phyloP scores from a whole-genome alignment of 2,797 vertebrate genomes.

The Acanthornis magna region DNA sequence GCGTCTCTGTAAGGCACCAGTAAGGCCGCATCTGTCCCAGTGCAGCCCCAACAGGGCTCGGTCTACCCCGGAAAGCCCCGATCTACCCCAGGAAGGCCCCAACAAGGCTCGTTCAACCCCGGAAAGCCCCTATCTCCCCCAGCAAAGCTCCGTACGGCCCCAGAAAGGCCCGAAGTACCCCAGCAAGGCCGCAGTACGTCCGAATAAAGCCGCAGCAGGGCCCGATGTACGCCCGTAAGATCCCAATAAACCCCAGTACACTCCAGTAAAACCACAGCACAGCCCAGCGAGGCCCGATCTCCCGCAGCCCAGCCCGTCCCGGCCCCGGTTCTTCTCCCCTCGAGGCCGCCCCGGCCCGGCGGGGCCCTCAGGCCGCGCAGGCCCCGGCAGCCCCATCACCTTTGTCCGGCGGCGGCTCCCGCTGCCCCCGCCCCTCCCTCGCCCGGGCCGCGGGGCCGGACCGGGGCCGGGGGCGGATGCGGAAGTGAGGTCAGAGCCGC shows the following conservation, averaged over 20 bases:
- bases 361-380: not conserved
- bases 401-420: not conserved
- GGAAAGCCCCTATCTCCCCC: not conserved
- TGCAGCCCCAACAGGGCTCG: not conserved
- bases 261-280: not conserved
- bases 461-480: not conserved
- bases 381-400: not conserved
- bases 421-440: not conserved
- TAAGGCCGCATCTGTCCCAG: not conserved
- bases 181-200: not conserved
- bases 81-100: not conserved
- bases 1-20: not conserved
- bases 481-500: constrained; percentile 39
- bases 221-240: not conserved
- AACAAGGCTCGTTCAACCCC: too few species aligned
- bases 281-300: not conserved
- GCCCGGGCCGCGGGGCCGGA: not conserved
- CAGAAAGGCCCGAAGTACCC: not conserved
- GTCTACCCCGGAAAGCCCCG: not conserved
- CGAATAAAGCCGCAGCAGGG: not conserved
- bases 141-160: not conserved
- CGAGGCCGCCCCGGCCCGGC: not conserved
- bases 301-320: not conserved
- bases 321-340: not conserved
- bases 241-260: rapidly evolving